phyloP scores from a whole-genome alignment of 2,888 invertebrate genomes.

The Atethmia centrago region DNA sequence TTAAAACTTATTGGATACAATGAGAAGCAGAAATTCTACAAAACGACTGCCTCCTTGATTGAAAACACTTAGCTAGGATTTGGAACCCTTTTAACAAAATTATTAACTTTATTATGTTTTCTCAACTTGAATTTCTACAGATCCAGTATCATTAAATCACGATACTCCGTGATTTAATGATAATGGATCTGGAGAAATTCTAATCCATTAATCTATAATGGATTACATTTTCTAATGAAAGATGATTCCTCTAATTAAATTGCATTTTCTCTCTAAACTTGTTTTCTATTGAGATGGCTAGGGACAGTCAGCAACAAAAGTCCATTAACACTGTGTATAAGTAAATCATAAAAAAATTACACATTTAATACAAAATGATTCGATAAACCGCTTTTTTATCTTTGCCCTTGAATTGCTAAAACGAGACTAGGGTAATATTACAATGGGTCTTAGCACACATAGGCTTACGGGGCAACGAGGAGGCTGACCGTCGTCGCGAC shows the following conservation, averaged over 20 bases:
- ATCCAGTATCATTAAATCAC: too few relatives aligned
- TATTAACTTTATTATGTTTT: slow-evolving; percentile 25
- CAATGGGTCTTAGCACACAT: not conserved
- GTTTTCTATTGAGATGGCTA: not conserved
- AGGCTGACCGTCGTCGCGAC: not conserved
- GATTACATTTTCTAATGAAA: not conserved
- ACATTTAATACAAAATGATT: not conserved
- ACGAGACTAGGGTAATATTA: not conserved
- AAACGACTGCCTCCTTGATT: slow-evolving; percentile 18
- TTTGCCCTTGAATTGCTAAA: not conserved
- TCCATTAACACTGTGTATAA: not conserved
- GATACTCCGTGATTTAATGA: slow-evolving; percentile 1
- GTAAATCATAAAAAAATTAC: not conserved
- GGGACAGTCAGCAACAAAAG: not conserved
- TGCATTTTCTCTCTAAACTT: not conserved
- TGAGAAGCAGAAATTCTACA: slow-evolving; percentile 1
- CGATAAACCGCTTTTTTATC: not conserved
- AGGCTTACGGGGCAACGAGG: not conserved
- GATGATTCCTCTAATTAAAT: not conserved
- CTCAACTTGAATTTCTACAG: not conserved
- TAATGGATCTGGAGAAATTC: slow-evolving; percentile 1
- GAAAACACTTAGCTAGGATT: slow-evolving; percentile 11
- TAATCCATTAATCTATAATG: slow-evolving; percentile 18
- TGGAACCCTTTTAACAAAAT: slow-evolving; percentile 23
- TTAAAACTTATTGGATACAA: slow-evolving; percentile 20